A percentile compares a stretch with the other conserved stretches of the same genome.
These are phyloP conservation scores for Ecdyonurus torrentis DNA, from an alignment of 2,888 invertebrate species.

Conservation along the genomic window DNA sequence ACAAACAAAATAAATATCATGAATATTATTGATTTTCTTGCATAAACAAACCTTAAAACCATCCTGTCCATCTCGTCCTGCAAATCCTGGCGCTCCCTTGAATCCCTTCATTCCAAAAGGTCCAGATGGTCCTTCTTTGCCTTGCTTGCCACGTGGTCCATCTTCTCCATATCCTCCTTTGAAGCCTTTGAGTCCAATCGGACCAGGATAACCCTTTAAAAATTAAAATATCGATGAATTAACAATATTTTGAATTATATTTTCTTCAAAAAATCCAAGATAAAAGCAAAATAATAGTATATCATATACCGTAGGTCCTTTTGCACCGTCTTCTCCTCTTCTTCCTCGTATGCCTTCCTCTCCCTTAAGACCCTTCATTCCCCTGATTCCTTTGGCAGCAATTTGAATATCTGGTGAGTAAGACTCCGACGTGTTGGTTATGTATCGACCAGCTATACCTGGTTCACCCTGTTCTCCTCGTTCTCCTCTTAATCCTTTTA, in stretches of 20 bases:
- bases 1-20: no score
- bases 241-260: no score
- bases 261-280: no score
- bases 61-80: slow-evolving; percentile 50
- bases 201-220: no score
- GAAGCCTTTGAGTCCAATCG: slow-evolving; percentile 25
- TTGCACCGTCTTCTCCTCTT: slow-evolving; percentile 27
- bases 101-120: slow-evolving; percentile 64
- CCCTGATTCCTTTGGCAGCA: no score
- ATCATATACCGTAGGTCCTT: slow-evolving; percentile 23
- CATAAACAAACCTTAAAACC: slow-evolving; percentile 39
- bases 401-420: no score
- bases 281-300: no score
- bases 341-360: slow-evolving; percentile 19
- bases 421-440: background rate
- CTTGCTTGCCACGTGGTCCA: slow-evolving; percentile 40
- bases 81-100: slow-evolving; percentile 69
- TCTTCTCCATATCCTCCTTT: slow-evolving; percentile 59
- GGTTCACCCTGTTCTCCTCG: slow-evolving; percentile 10
- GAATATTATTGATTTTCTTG: no score
- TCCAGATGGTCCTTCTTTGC: slow-evolving; percentile 36
- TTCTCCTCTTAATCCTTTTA: slow-evolving; percentile 7
- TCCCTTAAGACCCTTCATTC: slow-evolving; percentile 25
- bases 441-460: slow-evolving; percentile 5
- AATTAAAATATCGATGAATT: no score